These are phyloP conservation scores for Sinelater perroti DNA, from an alignment of 2,888 invertebrate species.

Conservation along the genomic window DNA sequence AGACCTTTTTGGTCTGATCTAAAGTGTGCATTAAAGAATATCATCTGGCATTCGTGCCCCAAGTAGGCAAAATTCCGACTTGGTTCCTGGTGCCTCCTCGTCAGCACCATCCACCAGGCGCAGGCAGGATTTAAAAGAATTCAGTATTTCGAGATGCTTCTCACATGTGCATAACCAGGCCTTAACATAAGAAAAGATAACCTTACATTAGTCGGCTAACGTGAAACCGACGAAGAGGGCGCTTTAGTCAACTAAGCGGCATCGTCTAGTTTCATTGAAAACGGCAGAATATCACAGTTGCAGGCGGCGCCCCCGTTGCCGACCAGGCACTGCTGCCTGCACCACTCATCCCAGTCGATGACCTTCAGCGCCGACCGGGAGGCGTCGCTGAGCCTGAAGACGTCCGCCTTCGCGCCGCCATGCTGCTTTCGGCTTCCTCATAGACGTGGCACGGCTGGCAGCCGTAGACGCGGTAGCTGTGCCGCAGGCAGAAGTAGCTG, in stretches of 20 bases:
- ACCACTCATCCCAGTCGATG: slow-evolving; percentile 71
- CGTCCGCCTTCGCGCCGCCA: slow-evolving; percentile 11
- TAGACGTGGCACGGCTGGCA: slow-evolving; percentile 59
- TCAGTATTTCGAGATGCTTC: no score
- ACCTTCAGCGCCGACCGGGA: background rate
- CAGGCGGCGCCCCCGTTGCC: slow-evolving; percentile 81
- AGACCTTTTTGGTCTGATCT: no score
- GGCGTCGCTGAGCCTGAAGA: background rate
- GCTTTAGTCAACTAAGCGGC: slow-evolving; percentile 11
- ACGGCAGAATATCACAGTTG: slow-evolving; percentile 75
- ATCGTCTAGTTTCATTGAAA: background rate
- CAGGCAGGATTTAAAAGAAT: no score
- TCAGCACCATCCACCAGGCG: no score
- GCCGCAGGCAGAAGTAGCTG: slow-evolving; percentile 62
- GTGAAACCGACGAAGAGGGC: background rate
- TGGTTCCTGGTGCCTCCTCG: no score
- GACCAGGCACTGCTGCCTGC: slow-evolving; percentile 70
- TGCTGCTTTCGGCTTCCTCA: slow-evolving; percentile 6
- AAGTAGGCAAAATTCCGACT: no score
- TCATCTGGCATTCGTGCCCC: no score
- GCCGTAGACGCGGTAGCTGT: slow-evolving; percentile 55
- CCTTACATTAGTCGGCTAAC: no score
- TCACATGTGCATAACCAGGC: no score
- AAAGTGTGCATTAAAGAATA: no score
- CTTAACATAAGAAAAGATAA: no score